Conservation (phyloP, 1,140 invertebrate genomes). For the Stenopsyche tienmushanensis region DNA sequence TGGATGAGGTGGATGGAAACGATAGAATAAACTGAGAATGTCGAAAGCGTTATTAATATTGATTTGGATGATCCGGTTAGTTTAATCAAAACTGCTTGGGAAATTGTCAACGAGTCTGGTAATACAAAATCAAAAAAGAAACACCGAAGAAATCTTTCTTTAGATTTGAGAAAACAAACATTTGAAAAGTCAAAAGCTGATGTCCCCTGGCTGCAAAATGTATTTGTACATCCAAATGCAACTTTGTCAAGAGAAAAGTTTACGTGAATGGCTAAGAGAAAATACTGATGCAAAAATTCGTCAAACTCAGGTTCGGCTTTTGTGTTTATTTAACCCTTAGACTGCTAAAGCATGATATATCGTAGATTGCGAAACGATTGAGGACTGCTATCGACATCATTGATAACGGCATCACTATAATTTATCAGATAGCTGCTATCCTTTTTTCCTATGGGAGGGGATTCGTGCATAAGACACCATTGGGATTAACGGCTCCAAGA, state of each 20-base stretch:
- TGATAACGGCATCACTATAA: no score
- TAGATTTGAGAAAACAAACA: slow-evolving; percentile 47
- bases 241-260: slow-evolving; percentile 82
- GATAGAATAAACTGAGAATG: slow-evolving; percentile 30
- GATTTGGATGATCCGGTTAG: no score
- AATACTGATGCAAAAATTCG: slow-evolving; percentile 48
- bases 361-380: no score
- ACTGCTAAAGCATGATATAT: no score
- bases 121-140: slow-evolving; percentile 26
- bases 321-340: no score
- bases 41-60: no score
- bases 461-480: no score
- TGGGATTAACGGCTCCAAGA: no score
- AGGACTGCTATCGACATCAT: no score
- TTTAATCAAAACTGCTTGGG: background rate
- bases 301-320: slow-evolving; percentile 49
- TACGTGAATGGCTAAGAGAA: slow-evolving; percentile 84
- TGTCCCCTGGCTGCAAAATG: slow-evolving; percentile 54
- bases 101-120: slow-evolving; percentile 4
- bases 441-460: no score
- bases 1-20: slow-evolving; percentile 13
- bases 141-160: slow-evolving; percentile 50
- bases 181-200: background rate
- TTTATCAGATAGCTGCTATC: no score
- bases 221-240: slow-evolving; percentile 98